These are phyloP conservation scores for Apeira syringaria DNA, from an alignment of 2,888 invertebrate genomes.

Conservation along the genomic window DNA sequence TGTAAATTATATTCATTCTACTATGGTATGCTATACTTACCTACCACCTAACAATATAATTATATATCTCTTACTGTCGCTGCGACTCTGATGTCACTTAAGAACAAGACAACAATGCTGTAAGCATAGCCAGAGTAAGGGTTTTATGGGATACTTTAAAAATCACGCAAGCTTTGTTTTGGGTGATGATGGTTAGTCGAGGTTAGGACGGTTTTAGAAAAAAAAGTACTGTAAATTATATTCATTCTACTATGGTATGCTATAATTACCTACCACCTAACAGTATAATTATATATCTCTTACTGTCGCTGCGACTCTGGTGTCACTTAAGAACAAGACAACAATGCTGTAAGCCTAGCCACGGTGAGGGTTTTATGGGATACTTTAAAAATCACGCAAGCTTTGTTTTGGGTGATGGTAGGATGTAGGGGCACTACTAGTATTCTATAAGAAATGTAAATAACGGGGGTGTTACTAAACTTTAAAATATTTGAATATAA, in stretches of 20 bases:
- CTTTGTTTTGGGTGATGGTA: conserved; percentile 21
- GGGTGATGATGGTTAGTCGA: conserved; percentile 6
- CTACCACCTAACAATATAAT: too few relatives aligned
- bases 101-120: conserved; percentile 38
- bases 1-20: too few relatives aligned
- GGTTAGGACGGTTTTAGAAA: conserved; percentile 3
- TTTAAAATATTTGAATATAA: too few relatives aligned
- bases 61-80: too few relatives aligned
- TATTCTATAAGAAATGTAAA: too few relatives aligned
- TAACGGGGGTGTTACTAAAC: too few relatives aligned
- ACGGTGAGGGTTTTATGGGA: conserved; percentile 30
- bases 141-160: conserved; percentile 31
- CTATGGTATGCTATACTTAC: too few relatives aligned
- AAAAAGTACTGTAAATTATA: too few relatives aligned
- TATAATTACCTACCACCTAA: too few relatives aligned
- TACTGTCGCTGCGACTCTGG: too few relatives aligned
- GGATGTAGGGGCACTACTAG: conserved; percentile 7
- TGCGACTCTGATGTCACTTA: conserved; percentile 43
- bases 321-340: conserved; percentile 40
- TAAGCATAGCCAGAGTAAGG: conserved; percentile 29
- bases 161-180: conserved; percentile 26
- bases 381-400: conserved; percentile 25
- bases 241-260: too few relatives aligned
- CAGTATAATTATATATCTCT: too few relatives aligned
- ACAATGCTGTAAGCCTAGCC: conserved; percentile 35